Evolutionary conservation across 2,113 vertebrate species (phyloP), one percentile per base, ranked within the genome.

Genomic region (Psittacara wagleri): DNA sequence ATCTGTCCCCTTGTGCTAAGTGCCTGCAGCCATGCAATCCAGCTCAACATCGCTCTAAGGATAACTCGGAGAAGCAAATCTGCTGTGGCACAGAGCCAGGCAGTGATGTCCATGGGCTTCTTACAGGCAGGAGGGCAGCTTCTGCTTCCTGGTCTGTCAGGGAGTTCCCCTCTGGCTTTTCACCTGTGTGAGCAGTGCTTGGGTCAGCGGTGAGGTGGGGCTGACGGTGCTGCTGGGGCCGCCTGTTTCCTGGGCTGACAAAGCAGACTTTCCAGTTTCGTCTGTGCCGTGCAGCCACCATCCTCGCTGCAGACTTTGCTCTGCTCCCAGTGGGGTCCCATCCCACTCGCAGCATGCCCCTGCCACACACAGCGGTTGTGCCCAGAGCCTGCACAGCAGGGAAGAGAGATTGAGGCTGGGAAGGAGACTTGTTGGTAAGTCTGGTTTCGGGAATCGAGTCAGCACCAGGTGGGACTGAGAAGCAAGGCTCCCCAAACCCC

Each of bases 251-350:
- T 90, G 93, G 70, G 83, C 72, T 89, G 68, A 49, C 88, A 95
- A 95, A 97, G 97, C 80, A 88, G 96, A 95, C 75, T 96, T 96
- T 97, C 95, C 90, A 82, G 96, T 97, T 97, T 96, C 0, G 0
- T 52, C 70, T 4, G 44, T 57, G 73, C 73, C 3, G 77, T 75
- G 76, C 55, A 72, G 87, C 31, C 75, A 43, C 41, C 37, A 27
- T 74, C 68, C 35, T 55, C 67, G 33, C 61, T 63, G 31, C 33
- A 37, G 77, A 59, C 51, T 68, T 16, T 4, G 41, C 66, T 68
- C 33, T 0, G 9, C 7, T 3, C 19, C 69, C 0, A 0, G 25
- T 6, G 6, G 61, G 61, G 43, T 80, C 69, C 35, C 10, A 6
- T 39, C 24, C 46, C 48, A 35, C 39, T 75, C 4, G 1, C 64